Conservation (phyloP, 1,140 invertebrate genomes). For the Drosophila truncata region DNA sequence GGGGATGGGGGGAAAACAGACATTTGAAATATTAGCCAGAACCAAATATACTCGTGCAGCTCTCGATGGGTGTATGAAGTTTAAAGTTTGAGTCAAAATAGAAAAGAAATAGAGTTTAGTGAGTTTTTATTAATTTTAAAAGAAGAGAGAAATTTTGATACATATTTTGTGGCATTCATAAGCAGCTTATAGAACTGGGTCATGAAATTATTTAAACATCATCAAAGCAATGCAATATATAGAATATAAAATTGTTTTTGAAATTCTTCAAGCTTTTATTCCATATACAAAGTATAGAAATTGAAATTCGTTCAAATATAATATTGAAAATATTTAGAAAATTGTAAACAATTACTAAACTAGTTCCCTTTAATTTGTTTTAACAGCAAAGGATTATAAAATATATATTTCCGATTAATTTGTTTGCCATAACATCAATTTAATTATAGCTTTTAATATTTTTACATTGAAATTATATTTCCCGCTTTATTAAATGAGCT, state of each 20-base stretch:
- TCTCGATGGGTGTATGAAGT: no score
- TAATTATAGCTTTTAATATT: not conserved
- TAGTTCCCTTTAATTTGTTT: not conserved
- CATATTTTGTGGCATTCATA: not conserved
- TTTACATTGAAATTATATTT: not conserved
- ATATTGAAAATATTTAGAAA: not conserved
- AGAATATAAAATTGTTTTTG: not conserved
- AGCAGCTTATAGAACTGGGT: not conserved
- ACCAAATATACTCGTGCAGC: constrained; percentile 50
- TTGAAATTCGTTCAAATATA: not conserved
- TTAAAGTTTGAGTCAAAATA: not conserved
- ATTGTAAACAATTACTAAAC: not conserved
- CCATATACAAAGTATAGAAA: not conserved
- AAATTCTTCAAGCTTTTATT: not conserved
- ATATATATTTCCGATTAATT: not conserved
- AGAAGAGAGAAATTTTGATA: not conserved
- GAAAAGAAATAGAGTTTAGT: not conserved
- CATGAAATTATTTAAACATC: not conserved
- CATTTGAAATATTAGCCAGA: constrained; percentile 77
- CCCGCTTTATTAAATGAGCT: not conserved
- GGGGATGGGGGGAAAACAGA: not conserved
- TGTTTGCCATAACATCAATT: no score
- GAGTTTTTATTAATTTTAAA: not conserved
- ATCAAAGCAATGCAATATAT: not conserved
- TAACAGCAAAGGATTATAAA: not conserved